These are phyloP conservation scores for Heliconius erato DNA, from an alignment of 2,888 invertebrate genomes.

Conservation along the genomic window DNA sequence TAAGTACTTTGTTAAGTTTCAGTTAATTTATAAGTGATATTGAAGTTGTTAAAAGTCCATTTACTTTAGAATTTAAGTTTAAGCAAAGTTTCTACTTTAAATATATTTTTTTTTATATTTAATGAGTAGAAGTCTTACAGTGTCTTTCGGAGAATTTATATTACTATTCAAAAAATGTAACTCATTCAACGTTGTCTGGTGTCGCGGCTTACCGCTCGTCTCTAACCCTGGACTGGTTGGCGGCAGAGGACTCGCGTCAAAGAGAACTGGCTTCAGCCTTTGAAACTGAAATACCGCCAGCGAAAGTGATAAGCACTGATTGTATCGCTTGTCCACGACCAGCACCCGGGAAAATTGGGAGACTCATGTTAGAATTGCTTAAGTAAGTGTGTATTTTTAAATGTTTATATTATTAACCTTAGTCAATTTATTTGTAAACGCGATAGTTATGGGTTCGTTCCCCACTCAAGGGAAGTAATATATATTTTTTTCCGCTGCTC, in stretches of 20 bases:
- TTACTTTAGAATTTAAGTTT: slow-evolving; percentile 8
- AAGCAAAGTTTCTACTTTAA: slow-evolving; percentile 14
- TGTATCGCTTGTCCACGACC: slow-evolving; percentile 70
- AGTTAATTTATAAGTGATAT: slow-evolving; percentile 11
- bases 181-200: slow-evolving; percentile 64
- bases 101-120: slow-evolving; percentile 15
- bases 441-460: too few relatives aligned
- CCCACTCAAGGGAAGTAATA: too few relatives aligned
- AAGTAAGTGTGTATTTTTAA: slow-evolving; percentile 59
- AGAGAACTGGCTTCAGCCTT: slow-evolving; percentile 70
- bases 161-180: slow-evolving; percentile 62
- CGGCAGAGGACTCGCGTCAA: slow-evolving; percentile 72
- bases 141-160: slow-evolving; percentile 62
- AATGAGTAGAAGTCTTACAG: slow-evolving; percentile 46
- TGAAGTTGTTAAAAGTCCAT: slow-evolving; percentile 9
- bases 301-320: slow-evolving; percentile 62
- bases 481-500: too few relatives aligned
- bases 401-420: not conserved
- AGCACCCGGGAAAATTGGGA: slow-evolving; percentile 71
- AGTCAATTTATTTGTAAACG: too few relatives aligned
- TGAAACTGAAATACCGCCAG: slow-evolving; percentile 64
- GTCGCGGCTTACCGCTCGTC: slow-evolving; percentile 73
- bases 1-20: not conserved
- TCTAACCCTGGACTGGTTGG: slow-evolving; percentile 75
- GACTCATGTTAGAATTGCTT: slow-evolving; percentile 73